Evolutionary conservation across 2,113 vertebrate genomes (phyloP).

Genomic region (Ictalurus punctatus): DNA sequence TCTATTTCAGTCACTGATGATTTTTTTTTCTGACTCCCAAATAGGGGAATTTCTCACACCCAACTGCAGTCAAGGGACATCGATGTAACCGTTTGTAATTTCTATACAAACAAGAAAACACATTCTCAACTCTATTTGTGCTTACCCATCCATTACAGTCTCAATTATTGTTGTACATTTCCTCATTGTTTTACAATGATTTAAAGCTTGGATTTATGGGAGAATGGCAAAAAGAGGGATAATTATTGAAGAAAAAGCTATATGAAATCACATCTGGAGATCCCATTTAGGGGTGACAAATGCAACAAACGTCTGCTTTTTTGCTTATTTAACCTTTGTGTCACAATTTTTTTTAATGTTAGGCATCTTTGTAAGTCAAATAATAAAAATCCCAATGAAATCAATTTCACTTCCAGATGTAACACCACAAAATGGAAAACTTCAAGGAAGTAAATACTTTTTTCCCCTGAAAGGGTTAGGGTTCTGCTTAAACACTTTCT

Average conservation of each 20-base stretch:
- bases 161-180: constrained; percentile 35
- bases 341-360: neutral
- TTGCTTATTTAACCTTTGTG: neutral
- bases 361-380: neutral
- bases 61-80: neutral
- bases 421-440: neutral
- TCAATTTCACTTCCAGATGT: neutral
- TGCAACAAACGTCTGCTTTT: neutral
- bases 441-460: neutral
- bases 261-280: neutral
- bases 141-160: constrained; percentile 8
- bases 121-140: constrained; percentile 38
- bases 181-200: neutral
- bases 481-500: neutral
- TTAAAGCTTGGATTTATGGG: neutral
- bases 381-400: neutral
- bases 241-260: neutral
- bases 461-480: neutral
- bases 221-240: neutral
- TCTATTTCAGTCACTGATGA: neutral
- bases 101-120: constrained; percentile 8
- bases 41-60: neutral
- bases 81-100: neutral
- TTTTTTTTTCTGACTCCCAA: constrained; percentile 19
- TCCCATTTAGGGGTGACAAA: neutral